Evolutionary conservation across 2,113 vertebrate genomes (phyloP).

Genomic region (Apeltes quadracus): DNA sequence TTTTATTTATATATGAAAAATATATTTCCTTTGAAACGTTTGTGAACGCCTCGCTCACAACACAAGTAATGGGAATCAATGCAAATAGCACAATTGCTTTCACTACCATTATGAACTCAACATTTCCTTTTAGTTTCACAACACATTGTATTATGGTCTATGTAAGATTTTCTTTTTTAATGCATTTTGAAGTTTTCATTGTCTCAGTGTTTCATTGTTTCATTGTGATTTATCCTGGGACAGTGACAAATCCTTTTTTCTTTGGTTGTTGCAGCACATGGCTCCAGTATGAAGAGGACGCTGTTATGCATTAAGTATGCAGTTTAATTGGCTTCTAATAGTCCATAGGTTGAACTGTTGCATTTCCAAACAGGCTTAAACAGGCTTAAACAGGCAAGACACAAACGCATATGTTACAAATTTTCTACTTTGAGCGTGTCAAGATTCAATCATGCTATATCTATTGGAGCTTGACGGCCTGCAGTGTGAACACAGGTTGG

Average conservation of each 20-base stretch:
- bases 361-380: too few species aligned
- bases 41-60: too few species aligned
- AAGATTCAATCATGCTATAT: not conserved
- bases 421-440: not conserved
- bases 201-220: too few species aligned
- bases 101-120: too few species aligned
- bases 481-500: slow-evolving; percentile 2
- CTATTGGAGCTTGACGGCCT: not conserved
- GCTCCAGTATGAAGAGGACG: not conserved
- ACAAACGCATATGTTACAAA: not conserved
- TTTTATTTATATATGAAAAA: too few species aligned
- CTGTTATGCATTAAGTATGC: not conserved
- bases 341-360: not conserved
- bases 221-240: too few species aligned
- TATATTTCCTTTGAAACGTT: too few species aligned
- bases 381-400: not conserved
- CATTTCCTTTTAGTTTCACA: too few species aligned
- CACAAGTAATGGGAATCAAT: too few species aligned
- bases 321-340: not conserved
- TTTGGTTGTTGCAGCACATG: not conserved
- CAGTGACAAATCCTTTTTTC: too few species aligned
- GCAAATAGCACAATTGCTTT: too few species aligned
- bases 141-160: too few species aligned
- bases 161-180: not conserved
- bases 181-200: not conserved